These are phyloP conservation scores for Wasmannia auropunctata DNA, from an alignment of 1,140 invertebrate species.

Conservation along the genomic window DNA sequence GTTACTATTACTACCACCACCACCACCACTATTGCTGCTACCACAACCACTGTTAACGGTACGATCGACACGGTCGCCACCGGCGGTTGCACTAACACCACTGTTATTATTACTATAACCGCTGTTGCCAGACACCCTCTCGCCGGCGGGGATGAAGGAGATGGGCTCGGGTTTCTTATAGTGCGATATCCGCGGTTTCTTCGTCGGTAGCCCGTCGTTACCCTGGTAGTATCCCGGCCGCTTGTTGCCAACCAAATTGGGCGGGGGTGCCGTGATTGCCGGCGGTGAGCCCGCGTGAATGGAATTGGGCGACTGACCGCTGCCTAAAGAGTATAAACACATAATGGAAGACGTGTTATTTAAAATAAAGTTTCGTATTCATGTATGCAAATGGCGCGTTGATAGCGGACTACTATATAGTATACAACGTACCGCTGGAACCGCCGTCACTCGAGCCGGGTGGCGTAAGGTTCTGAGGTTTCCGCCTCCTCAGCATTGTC, in stretches of 20 bases:
- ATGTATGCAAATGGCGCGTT: background rate
- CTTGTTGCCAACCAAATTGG: constrained; percentile 79
- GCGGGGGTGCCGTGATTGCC: constrained; percentile 81
- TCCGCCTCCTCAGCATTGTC: constrained; percentile 94
- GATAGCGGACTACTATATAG: background rate
- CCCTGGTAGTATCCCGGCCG: constrained; percentile 87
- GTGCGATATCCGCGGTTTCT: constrained; percentile 93
- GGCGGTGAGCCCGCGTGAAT: constrained; percentile 89
- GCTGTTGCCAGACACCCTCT: constrained; percentile 77
- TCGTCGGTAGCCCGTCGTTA: constrained; percentile 88
- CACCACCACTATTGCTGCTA: constrained; percentile 74
- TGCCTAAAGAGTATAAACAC: constrained; percentile 76
- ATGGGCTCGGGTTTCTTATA: constrained; percentile 87
- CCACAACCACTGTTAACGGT: constrained; percentile 74
- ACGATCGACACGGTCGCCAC: constrained; percentile 65
- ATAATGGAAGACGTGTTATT: constrained; percentile 16
- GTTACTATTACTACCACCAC: constrained; percentile 64
- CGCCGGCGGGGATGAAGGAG: constrained; percentile 65
- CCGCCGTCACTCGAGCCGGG: constrained; percentile 93
- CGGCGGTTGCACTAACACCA: constrained; percentile 73
- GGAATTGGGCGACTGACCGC: constrained; percentile 89
- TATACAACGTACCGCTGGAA: constrained; percentile 86
- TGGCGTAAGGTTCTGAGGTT: constrained; percentile 95
- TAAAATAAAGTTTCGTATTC: background rate
- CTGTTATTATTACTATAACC: constrained; percentile 59